Evolutionary conservation across 2,888 invertebrate species (phyloP), one percentile per base, ranked within the genome.

Genomic region (Tiliacea citrago): DNA sequence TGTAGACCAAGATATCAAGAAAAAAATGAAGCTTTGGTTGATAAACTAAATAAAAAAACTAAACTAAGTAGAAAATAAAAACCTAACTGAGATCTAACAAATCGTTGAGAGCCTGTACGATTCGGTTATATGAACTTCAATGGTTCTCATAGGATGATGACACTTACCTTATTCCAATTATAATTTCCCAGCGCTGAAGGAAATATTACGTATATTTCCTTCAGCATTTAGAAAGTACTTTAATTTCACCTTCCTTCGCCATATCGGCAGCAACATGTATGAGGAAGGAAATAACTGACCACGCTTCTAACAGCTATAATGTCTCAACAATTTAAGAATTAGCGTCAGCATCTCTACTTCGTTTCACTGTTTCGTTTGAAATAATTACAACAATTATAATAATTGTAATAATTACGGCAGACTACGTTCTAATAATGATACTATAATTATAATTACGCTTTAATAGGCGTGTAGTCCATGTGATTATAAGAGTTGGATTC

Each of bases 391-490:
- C 77, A 68, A 84, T 87, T 82, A 82, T 77, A 78, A 82, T 84
- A 69, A 83, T 85, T 74, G 75, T 69, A 76, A 82, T 81, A 81
- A 86, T 86, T 68, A 79, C 62, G 6, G 61, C 66, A n/a, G 51
- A 72, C 63, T 57, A 68, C 49, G 55, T n/a, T 77, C 82, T 63
- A 77, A 76, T 87, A 81, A 87, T 81, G 84, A 82, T 81, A 86
- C 68, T 77, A 80, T 87, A 86, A 87, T 84, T 83, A 83, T 87
- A 79, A 87, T 81, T 81, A 74, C 72, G 18, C 47, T 82, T 55
- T 82, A 79, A 82, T 82, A 66, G 66, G 9, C 39, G 39, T 42
- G 42, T 69, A 73, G 51, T 35, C 13, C 18, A 58, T 51, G 58
- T 12, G 18, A 63, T 53, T 60, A 73, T 67, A 42, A 57, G 51